Base-by-base conservation (phyloP, 2,888 invertebrate species). In the Lasioglossum oenotherae region DNA sequence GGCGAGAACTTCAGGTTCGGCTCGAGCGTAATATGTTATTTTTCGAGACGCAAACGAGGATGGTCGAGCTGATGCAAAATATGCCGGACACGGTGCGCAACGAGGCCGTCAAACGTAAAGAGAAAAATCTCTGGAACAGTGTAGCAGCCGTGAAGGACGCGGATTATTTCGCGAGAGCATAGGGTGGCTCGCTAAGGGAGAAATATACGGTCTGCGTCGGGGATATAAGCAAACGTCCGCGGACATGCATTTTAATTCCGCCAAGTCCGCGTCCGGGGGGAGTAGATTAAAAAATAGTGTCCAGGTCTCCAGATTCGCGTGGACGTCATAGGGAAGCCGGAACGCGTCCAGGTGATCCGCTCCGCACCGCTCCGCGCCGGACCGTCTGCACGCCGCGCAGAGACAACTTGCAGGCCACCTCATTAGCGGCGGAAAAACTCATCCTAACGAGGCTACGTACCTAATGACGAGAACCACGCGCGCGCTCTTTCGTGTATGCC, bases 341-440 rank as follows among this genome's bases (percentile, higher is more conserved):
- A 76, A 74, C 77, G 84, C 75, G 84, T 76, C 85, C 84, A 84
- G 79, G 88, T 88, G 89, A 89, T 84, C 81, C 85, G 74, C 27
- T 38, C 60, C 31, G 41, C 31, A 53, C 73, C 27, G 27, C 27
- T 31, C 27, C 31, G 44, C 35, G 78, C 73, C 77, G 78, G 77
- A 80, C 87, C 88, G 86, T 90, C 90, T 86, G 82, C 83, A 84
- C 86, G 85, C 38, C 49, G 73, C 84, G 67, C 69, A 83, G 86
- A 82, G 90, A 88, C 90, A 90, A 90, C 91, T 89, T 88, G 90
- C 89, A 91, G 88, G 85, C 88, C 89, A 91, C 87, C 93, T 93
- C 93, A 93, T 94, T 93, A 94, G 93, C 89, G 86, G 86, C 87
- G 91, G 89, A 92, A 93, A 92, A 93, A 91, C 90, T 93, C 92